Conservation (phyloP, 2,113 vertebrate species). For the Dipodomys ordii region DNA sequence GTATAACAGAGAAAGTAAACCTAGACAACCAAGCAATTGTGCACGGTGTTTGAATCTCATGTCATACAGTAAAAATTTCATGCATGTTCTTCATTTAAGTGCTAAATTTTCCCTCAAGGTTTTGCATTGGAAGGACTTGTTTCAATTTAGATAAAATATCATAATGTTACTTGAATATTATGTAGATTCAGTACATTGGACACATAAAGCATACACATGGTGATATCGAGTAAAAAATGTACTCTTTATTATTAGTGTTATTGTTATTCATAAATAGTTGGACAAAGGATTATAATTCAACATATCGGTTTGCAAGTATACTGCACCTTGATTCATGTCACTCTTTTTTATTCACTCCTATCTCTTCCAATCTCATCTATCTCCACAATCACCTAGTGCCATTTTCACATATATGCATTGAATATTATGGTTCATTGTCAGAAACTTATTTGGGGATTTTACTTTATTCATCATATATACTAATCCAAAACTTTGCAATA, state of each 20-base stretch:
- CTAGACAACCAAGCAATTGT: not conserved
- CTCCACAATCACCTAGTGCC: too few species aligned
- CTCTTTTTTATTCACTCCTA: too few species aligned
- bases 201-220: not conserved
- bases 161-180: not conserved
- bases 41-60: not conserved
- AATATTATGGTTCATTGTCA: not conserved
- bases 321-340: too few species aligned
- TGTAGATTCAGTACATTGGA: constrained; percentile 17
- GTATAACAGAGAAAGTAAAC: not conserved
- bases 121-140: constrained; percentile 25
- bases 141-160: constrained; percentile 59
- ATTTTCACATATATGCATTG: too few species aligned
- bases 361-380: too few species aligned
- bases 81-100: constrained; percentile 34
- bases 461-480: not conserved
- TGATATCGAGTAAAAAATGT: fast-evolving
- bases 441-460: not conserved
- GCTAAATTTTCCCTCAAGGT: constrained; percentile 39
- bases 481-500: not conserved
- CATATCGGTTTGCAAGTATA: too few species aligned
- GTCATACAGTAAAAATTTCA: constrained; percentile 44
- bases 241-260: not conserved
- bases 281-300: too few species aligned
- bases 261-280: too few species aligned